Conservation (phyloP, 2,797 vertebrate species). For the Cygnus olor region DNA sequence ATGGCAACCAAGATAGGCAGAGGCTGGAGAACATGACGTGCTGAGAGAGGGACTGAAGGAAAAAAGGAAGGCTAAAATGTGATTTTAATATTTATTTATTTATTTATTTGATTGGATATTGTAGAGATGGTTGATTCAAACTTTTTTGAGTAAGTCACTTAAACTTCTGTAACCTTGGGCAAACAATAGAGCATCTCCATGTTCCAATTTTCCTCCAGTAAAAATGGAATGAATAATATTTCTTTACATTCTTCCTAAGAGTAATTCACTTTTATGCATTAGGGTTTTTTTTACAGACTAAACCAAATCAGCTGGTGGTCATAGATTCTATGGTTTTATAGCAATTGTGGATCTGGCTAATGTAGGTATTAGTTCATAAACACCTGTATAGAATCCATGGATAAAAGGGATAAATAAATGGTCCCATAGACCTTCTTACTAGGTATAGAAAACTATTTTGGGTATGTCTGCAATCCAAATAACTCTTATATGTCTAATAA, state of each 20-base stretch:
- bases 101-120: background rate
- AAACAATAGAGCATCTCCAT: background rate
- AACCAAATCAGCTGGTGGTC: background rate
- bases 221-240: background rate
- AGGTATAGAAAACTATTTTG: background rate
- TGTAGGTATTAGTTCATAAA: background rate
- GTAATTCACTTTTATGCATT: background rate
- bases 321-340: background rate
- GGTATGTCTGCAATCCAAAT: background rate
- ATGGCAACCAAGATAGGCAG: background rate
- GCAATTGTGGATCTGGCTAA: background rate
- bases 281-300: background rate
- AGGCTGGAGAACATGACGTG: background rate
- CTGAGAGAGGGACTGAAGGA: background rate
- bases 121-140: background rate
- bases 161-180: background rate
- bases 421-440: background rate
- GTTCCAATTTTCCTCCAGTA: background rate
- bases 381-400: background rate
- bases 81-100: background rate
- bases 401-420: accelerated
- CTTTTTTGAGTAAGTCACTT: background rate
- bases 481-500: background rate
- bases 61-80: background rate
- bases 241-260: background rate